Conservation (phyloP, 2,888 invertebrate species). For the Pachycephus smyrnensis region DNA sequence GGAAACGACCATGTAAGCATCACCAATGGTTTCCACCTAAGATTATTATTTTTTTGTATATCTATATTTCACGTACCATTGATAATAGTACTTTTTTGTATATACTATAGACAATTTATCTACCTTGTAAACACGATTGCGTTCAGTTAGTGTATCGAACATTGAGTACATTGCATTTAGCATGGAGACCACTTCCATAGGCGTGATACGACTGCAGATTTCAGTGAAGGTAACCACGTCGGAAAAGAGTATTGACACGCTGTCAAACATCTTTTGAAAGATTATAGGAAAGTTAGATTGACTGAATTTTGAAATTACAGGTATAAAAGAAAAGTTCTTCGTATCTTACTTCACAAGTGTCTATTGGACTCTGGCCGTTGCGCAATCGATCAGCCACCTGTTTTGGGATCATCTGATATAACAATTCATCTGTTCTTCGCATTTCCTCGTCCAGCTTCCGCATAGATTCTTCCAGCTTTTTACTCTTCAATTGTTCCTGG, state of each 20-base stretch:
- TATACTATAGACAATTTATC: neutral
- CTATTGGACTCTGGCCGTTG: slow-evolving; percentile 95
- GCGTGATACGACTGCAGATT: slow-evolving; percentile 94
- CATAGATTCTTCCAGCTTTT: slow-evolving; percentile 97
- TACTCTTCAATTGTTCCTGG: slow-evolving; percentile 96
- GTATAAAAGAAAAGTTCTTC: neutral
- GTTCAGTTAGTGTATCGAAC: slow-evolving; percentile 93
- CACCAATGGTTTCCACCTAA: slow-evolving; percentile 96
- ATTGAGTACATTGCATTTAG: slow-evolving; percentile 98
- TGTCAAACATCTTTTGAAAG: slow-evolving; percentile 88
- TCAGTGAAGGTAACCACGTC: slow-evolving; percentile 98
- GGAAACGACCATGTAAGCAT: slow-evolving; percentile 98
- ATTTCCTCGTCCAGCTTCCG: slow-evolving; percentile 94
- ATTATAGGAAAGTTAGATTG: slow-evolving; percentile 13
- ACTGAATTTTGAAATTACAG: slow-evolving; percentile 7
- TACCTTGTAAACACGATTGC: slow-evolving; percentile 96
- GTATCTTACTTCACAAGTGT: slow-evolving; percentile 89
- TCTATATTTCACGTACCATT: neutral
- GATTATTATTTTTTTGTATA: slow-evolving; percentile 8
- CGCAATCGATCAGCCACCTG: slow-evolving; percentile 94
- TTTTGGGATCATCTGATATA: slow-evolving; percentile 99
- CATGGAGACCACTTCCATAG: slow-evolving; percentile 98
- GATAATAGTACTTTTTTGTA: neutral
- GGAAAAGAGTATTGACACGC: slow-evolving; percentile 95
- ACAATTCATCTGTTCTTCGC: slow-evolving; percentile 92